Percentiles rank a stretch among this genome's conserved stretches.
Evolutionary conservation across 2,797 vertebrate genomes (phyloP).

Genomic region (Yasuhikotakia modesta): DNA sequence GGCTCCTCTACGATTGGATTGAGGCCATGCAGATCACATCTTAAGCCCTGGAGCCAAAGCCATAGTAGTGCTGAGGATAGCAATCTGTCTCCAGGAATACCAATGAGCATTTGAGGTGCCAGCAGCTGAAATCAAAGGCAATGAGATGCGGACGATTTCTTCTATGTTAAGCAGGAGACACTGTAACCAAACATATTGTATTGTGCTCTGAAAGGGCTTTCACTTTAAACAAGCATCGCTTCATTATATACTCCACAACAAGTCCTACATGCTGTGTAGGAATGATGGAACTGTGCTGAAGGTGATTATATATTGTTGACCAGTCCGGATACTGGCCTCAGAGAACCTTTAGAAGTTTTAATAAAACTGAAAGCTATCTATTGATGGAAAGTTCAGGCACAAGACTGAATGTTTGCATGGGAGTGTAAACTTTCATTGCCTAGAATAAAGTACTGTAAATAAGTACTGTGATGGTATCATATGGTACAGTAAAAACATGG

Average conservation of each 20-base stretch:
- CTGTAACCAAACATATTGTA: constrained; percentile 11
- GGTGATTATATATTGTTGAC: background rate
- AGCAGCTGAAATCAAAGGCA: constrained; percentile 34
- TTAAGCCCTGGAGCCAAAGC: constrained; percentile 44
- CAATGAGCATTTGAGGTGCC: constrained; percentile 43
- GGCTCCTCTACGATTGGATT: constrained; percentile 40
- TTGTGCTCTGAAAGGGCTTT: background rate
- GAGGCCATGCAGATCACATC: constrained; percentile 39
- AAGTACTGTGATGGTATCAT: no score
- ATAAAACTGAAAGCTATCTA: no score
- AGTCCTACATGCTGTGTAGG: background rate
- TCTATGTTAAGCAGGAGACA: background rate
- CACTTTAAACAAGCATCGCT: background rate
- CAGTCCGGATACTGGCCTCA: background rate
- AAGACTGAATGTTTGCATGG: background rate
- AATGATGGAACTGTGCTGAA: background rate
- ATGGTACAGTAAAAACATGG: no score
- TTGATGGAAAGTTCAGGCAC: background rate
- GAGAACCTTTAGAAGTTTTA: no score
- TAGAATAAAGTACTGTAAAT: no score
- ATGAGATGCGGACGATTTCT: background rate
- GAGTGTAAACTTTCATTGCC: background rate
- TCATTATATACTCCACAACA: background rate
- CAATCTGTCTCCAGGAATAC: constrained; percentile 50
- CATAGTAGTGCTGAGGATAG: constrained; percentile 44